Evolutionary conservation across 37 sponge, comb jelly and placozoan genomes (phyloP).

Genomic region (Amphimedon queenslandica): DNA sequence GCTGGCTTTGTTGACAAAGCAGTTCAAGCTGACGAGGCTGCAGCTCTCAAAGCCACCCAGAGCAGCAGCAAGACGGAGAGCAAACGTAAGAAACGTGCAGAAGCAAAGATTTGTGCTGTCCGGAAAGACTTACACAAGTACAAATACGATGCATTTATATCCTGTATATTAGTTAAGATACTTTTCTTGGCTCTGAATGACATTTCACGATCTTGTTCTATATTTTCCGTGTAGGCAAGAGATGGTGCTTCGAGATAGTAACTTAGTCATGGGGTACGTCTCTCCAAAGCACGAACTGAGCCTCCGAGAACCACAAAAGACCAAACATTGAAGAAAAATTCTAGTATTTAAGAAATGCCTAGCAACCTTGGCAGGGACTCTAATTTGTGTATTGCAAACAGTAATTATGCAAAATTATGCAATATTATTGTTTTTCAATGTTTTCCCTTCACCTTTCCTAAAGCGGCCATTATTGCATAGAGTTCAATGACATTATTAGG

Average conservation of each 20-base stretch:
- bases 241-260: constrained; percentile 43
- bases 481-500: no score
- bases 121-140: constrained; percentile 18
- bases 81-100: neutral
- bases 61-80: neutral
- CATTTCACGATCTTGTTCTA: neutral
- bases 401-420: neutral
- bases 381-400: no score
- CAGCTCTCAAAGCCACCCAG: neutral
- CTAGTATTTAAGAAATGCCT: no score
- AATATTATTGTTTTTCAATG: neutral
- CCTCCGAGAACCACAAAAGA: no score
- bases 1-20: constrained; percentile 5
- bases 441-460: no score
- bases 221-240: constrained; percentile 34
- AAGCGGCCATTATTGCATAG: no score
- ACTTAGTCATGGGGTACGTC: constrained; percentile 55
- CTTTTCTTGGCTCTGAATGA: no score
- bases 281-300: constrained; percentile 15
- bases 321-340: no score
- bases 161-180: no score
- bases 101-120: neutral
- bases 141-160: neutral
- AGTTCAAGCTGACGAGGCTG: neutral
- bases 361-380: no score